Evolutionary conservation across 2,113 vertebrate genomes (phyloP), one percentile per base, ranked within the genome.

Genomic region (Kryptolebias marmoratus): DNA sequence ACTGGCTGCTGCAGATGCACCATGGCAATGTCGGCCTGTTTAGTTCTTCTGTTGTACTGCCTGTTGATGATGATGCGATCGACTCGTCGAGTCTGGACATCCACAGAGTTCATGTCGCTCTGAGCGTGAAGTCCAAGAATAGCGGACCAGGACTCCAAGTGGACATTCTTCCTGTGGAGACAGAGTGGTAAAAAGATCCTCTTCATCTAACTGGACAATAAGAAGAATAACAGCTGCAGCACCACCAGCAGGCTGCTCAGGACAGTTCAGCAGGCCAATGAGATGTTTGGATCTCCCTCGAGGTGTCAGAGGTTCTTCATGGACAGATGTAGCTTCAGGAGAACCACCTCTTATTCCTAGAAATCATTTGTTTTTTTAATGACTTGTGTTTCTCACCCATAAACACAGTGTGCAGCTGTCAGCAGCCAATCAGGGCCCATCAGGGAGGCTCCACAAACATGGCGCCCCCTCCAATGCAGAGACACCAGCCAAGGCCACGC

Each of bases 401-500:
- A 96, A 2, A 96, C 93, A 1, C 97, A 99, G 90, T 99, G 97
- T 2, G 96, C 97, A 0, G 97, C 97, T 0, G 97, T 95, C 71
- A 99, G 89, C 39, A 99, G 75, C 97, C 97, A 99, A 31, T 95
- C 90, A 0, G 68, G 76, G 57, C 84, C 95, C 74, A 99, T 77
- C 6, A 98, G 74, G 0, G 96, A 90, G 0, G 94, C 97, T 2
- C 96, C 97, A 49, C 97, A 99, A 1, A 79, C 0, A 0, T 92
- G 90, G 0, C 0, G 71, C 0, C 65, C 82, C 3, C 42, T 81
- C 78, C 94, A 96, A 30, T 86, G 86, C 1, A 99, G 92, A 13
- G 95, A 96, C 27, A 90, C 92, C 0, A 96, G 72, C 97, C 97
- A 99, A 0, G 97, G 97, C 97, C 97, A 99, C 31, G 94, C 91